Base-by-base conservation (phyloP, 2,797 vertebrate species). In the Alauda arvensis region DNA sequence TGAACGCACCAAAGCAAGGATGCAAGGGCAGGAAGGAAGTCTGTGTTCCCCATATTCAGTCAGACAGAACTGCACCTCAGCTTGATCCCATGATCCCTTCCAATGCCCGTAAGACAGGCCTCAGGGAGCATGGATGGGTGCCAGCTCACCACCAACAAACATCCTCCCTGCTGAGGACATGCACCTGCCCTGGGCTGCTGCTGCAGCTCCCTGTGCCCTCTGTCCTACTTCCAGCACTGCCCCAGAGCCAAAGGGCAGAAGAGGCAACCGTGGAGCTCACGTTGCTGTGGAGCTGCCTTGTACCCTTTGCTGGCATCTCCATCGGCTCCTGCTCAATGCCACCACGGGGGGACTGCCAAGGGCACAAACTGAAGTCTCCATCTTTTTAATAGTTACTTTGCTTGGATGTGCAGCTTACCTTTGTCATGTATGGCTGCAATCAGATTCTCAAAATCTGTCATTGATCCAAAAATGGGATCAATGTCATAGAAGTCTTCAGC, bases 391-490 rank as follows among this genome's bases (percentile, higher is more conserved):
- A 39, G 14, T 18, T 48, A 21, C 13, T 53, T 28, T 53, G 55
- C 43, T 49, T 5, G 3, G 33, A 60, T 52, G 26, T 29, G n/a
- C 24, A 84, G 40, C 90, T 89, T 87, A 99, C 99, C 99, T 97
- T 94, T 98, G 65, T 98, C 97, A 60, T 99, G 99, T 95, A 99
- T 98, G 84, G 97, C 97, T 68, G 97, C 93, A 66, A 99, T 67
- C 65, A 99, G 97, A 26, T 97, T 95, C 19, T 99, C 98, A 92
- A 99, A 99, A 95, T 99, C 98, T 2, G 77, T 69, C 98, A 99
- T 99, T 48, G 98, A 98, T 85, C 99, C 99, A 94, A 99, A 99
- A 68, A 98, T 95, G 5, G 98, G 98, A 94, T 99, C 99, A 14
- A 99, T 77, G 24, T 95, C 97, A 26, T 69, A 97, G 95, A 99